These are phyloP conservation scores for Solenopsis fugax DNA, from an alignment of 1,140 invertebrate species.

Conservation along the genomic window DNA sequence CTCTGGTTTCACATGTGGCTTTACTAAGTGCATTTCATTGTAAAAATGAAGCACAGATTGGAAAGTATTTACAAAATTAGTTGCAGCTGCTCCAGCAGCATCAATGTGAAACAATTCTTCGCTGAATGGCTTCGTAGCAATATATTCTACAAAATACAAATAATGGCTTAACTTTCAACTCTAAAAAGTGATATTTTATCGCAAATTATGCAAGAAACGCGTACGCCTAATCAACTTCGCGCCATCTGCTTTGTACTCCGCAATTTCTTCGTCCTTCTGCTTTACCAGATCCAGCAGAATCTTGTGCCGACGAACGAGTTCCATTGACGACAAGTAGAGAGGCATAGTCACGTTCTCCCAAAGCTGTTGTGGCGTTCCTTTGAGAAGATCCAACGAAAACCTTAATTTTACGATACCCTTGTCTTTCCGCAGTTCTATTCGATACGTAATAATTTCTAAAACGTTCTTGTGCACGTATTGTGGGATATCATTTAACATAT, in stretches of 20 bases:
- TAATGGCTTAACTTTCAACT: slow-evolving; percentile 45
- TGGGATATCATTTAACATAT: slow-evolving; percentile 71
- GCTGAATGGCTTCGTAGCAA: slow-evolving; percentile 78
- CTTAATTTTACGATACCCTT: slow-evolving; percentile 77
- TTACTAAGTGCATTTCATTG: slow-evolving; percentile 42
- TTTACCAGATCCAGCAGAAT: slow-evolving; percentile 78
- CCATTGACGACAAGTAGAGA: slow-evolving; percentile 74
- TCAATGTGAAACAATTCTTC: slow-evolving; percentile 71
- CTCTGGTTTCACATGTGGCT: background rate
- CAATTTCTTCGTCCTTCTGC: slow-evolving; percentile 82
- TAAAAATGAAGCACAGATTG: slow-evolving; percentile 60
- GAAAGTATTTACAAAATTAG: slow-evolving; percentile 61
- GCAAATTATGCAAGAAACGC: background rate
- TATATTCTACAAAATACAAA: slow-evolving; percentile 77
- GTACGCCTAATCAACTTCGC: slow-evolving; percentile 80
- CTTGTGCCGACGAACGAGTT: slow-evolving; percentile 73
- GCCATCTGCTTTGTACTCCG: slow-evolving; percentile 82
- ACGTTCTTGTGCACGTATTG: slow-evolving; percentile 71
- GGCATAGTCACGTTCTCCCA: slow-evolving; percentile 78
- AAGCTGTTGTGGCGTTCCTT: slow-evolving; percentile 75
- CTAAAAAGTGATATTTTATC: background rate
- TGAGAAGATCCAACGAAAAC: slow-evolving; percentile 78
- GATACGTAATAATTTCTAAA: slow-evolving; percentile 54
- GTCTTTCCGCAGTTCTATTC: slow-evolving; percentile 74
- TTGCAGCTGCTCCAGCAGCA: background rate